A percentile compares a stretch with the other conserved stretches of the same genome.
Conservation (phyloP, 2,888 invertebrate species). For the Phalera bucephala region DNA sequence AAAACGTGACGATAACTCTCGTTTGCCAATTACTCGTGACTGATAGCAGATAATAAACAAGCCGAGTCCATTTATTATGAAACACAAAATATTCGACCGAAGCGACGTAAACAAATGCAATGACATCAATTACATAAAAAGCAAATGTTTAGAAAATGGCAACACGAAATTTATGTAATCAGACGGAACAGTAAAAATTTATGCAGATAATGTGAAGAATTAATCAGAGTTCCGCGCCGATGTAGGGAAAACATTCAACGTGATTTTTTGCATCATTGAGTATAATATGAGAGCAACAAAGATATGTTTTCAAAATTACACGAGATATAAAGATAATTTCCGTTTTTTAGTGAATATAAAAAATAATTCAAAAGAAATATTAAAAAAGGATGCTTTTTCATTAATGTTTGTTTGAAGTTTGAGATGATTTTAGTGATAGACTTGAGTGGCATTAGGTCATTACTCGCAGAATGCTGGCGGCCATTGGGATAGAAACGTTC, state of each 20-base stretch:
- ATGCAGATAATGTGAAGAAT: constrained; percentile 17
- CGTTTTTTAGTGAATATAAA: no score
- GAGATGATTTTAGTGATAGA: no score
- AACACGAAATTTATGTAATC: constrained; percentile 29
- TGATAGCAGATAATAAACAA: constrained; percentile 50
- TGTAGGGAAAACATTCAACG: neutral
- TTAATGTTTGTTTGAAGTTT: no score
- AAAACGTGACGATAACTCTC: constrained; percentile 41
- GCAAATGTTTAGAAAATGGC: constrained; percentile 44
- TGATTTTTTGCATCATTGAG: no score
- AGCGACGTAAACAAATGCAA: constrained; percentile 54
- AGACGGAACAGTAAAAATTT: constrained; percentile 21
- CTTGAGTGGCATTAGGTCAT: no score
- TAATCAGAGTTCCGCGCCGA: constrained; percentile 11
- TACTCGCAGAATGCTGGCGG: no score
- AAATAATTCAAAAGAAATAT: no score
- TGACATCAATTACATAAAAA: constrained; percentile 52
- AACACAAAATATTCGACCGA: constrained; percentile 50
- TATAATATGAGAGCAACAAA: no score
- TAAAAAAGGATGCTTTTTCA: no score
- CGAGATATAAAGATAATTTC: no score
- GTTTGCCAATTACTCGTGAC: constrained; percentile 49
- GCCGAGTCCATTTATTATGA: constrained; percentile 47
- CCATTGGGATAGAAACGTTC: no score
- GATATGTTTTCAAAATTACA: no score